Evolutionary conservation across 2,888 invertebrate genomes (phyloP), one percentile per base, ranked within the genome.

Genomic region (Pinctada fucata): DNA sequence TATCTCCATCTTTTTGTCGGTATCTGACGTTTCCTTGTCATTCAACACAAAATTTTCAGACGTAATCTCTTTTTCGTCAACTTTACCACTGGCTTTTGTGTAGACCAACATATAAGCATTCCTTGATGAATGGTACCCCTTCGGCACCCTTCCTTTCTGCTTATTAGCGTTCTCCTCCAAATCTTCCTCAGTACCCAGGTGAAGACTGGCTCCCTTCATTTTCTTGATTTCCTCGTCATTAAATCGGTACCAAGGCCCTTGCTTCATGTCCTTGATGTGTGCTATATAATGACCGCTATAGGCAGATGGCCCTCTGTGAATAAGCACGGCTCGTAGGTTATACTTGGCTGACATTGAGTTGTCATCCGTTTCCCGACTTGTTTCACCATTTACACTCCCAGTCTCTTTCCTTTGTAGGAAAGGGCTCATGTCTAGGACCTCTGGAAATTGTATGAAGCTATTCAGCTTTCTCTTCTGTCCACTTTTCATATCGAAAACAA

Each of bases 281-380:
- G 94, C 94, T 93, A 95, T 93, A 88, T 95, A 95, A 90, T 95
- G 95, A 0, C 95, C 95, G 72, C 95, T 95, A 88, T 95, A 94
- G 4, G 95, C 95, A 79, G 94, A 94, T 16, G 93, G 93, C 2
- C 95, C 95, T 86, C 94, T 94, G 86, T 95, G 95, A 82, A 95
- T 94, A 68, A 95, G 92, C 77, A 95, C 95, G 3, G 95, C 95
- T 64, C 93, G 94, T 68, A 95, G 93, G 83, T 94, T 94, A 78
- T 90, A 95, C 69, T 58, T 58, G n/a, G 13, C 47, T 10, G 50
- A n/a, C n/a, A 5, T 31, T 48, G 50, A 4, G 45, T 50, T 74
- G 31, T 74, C 50, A 31, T 50, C n/a, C 2, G 66, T 50, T 5
- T 31, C 3, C 49, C 47, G 50, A 13, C 48, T 63, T n/a, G 58